phyloP scores from a whole-genome alignment of 2,113 vertebrate genomes.

The Protobothrops flavoviridis region DNA sequence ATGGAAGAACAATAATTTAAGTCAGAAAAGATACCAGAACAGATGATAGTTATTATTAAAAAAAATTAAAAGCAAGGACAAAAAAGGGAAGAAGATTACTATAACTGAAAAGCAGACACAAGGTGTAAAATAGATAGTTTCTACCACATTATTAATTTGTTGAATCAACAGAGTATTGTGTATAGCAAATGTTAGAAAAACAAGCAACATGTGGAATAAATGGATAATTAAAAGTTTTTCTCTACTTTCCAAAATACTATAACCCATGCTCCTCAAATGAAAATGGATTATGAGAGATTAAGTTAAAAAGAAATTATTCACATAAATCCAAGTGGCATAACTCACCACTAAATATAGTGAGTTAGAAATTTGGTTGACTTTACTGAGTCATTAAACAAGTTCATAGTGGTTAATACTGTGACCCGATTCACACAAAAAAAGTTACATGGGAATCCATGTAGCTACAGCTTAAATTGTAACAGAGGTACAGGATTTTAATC shows the following conservation, averaged over 20 bases:
- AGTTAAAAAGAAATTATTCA: background rate
- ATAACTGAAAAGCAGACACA: background rate
- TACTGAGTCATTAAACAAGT: background rate
- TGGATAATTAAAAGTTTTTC: background rate
- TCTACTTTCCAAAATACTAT: background rate
- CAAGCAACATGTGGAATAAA: background rate
- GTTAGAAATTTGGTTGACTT: background rate
- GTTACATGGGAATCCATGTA: background rate
- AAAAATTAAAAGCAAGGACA: background rate
- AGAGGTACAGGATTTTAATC: background rate
- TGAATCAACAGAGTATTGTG: background rate
- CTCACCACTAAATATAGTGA: background rate
- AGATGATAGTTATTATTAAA: background rate
- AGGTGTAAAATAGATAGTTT: background rate
- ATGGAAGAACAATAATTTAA: background rate
- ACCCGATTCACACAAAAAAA: background rate
- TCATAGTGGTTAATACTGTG: background rate
- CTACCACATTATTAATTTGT: background rate
- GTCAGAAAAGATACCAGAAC: accelerated
- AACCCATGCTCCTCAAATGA: background rate
- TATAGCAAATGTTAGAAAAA: background rate
- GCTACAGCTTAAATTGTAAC: background rate
- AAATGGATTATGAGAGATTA: background rate
- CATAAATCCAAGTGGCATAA: background rate
- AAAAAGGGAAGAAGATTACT: background rate